These are phyloP conservation scores for Celastrina argiolus DNA, from an alignment of 2,888 invertebrate species.

Conservation along the genomic window DNA sequence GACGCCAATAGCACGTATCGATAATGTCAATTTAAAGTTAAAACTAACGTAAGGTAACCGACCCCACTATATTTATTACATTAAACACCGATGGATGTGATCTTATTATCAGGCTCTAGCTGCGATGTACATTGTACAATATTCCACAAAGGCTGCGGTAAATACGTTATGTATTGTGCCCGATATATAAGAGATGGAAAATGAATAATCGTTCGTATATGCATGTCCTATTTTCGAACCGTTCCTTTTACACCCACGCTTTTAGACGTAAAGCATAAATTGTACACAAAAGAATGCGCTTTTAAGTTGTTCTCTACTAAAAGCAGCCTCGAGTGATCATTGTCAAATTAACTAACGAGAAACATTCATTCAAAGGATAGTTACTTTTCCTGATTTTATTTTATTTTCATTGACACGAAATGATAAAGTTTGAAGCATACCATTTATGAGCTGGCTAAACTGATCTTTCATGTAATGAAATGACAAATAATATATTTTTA, in stretches of 20 bases:
- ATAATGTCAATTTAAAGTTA: neutral
- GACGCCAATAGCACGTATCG: too few relatives aligned
- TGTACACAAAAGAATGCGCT: slow-evolving; percentile 36
- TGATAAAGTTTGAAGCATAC: too few relatives aligned
- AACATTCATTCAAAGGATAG: slow-evolving; percentile 6
- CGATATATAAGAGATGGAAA: slow-evolving; percentile 5
- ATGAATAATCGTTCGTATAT: slow-evolving; percentile 15
- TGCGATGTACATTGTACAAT: neutral
- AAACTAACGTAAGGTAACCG: neutral
- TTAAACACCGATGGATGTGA: neutral
- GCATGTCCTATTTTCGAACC: slow-evolving; percentile 18
- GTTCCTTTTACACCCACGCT: slow-evolving; percentile 20
- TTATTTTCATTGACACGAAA: too few relatives aligned
- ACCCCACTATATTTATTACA: neutral
- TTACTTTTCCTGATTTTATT: neutral
- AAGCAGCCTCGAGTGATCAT: slow-evolving; percentile 35
- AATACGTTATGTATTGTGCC: slow-evolving; percentile 5
- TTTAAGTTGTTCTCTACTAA: slow-evolving; percentile 37
- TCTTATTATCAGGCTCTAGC: neutral
- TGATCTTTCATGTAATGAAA: too few relatives aligned
- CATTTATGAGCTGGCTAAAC: too few relatives aligned
- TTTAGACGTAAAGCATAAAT: slow-evolving; percentile 26
- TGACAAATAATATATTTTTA: too few relatives aligned
- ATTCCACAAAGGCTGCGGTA: neutral
- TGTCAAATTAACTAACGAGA: slow-evolving; percentile 32